These are phyloP conservation scores for Glyphotaelius pellucidus DNA, from an alignment of 2,888 invertebrate genomes.

Conservation along the genomic window DNA sequence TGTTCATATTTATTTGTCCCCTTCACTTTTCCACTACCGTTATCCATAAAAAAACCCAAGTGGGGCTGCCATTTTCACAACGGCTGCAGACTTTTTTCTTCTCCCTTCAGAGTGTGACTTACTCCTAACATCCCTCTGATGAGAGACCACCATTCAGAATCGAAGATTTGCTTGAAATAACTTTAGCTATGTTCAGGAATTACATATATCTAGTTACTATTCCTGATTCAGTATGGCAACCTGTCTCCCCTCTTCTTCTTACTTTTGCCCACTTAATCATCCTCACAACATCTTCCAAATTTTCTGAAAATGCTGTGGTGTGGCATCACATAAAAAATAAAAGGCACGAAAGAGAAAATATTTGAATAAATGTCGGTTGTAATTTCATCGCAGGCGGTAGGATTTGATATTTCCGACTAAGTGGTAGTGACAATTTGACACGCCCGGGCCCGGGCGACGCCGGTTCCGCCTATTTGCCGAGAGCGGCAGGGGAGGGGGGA, in stretches of 20 bases:
- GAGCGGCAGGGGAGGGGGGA: not conserved
- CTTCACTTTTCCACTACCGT: no score
- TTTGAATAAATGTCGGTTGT: not conserved
- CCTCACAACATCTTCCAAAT: not conserved
- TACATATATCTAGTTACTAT: not conserved
- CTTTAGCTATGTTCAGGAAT: not conserved
- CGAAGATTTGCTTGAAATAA: no score
- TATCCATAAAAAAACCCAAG: no score
- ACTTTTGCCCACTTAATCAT: not conserved
- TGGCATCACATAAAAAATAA: not conserved
- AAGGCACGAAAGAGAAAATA: not conserved
- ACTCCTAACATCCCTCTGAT: not conserved
- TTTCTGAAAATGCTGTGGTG: not conserved
- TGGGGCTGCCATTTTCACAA: no score
- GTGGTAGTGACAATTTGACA: conserved; percentile 38
- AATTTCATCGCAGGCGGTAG: not conserved
- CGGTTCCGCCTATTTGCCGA: conserved; percentile 25
- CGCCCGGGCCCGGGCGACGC: not conserved
- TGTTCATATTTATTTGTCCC: no score
- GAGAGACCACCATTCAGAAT: not conserved
- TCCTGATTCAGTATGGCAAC: not conserved
- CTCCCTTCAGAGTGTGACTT: no score
- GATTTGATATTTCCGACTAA: conserved; percentile 3
- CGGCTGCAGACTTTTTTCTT: no score
- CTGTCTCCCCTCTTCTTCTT: no score